These are phyloP conservation scores for Agonopterix subpropinquella DNA, from an alignment of 2,888 invertebrate species.

Conservation along the genomic window DNA sequence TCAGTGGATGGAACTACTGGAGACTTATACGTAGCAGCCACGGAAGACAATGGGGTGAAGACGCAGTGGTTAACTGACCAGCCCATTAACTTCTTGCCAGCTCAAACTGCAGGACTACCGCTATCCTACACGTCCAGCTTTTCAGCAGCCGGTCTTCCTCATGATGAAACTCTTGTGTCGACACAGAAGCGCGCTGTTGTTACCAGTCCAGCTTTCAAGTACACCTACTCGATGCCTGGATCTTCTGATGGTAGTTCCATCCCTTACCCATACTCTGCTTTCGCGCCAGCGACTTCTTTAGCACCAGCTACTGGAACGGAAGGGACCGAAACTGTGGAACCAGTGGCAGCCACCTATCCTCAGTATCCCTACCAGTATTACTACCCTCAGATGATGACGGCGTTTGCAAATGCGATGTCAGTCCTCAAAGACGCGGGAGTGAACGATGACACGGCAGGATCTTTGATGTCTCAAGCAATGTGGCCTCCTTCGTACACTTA, in stretches of 20 bases:
- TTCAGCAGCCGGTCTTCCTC: constrained; percentile 18
- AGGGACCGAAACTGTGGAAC: constrained; percentile 23
- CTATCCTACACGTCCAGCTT: constrained; percentile 24
- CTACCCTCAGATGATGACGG: constrained; percentile 58
- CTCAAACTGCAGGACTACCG: constrained; percentile 22
- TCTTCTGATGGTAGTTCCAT: constrained; percentile 19
- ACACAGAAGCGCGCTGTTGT: constrained; percentile 46
- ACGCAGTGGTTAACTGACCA: constrained; percentile 59
- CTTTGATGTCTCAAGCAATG: constrained; percentile 30
- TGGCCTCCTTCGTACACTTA: constrained; percentile 51
- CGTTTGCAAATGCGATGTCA: constrained; percentile 47
- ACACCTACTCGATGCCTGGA: constrained; percentile 39
- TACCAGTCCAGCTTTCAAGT: constrained; percentile 38
- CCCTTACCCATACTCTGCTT: constrained; percentile 38
- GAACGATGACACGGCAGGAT: constrained; percentile 32
- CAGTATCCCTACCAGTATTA: constrained; percentile 50
- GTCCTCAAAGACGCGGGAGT: constrained; percentile 41
- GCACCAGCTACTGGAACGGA: constrained; percentile 23
- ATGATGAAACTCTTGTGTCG: constrained; percentile 29
- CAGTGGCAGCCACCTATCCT: constrained; percentile 21
- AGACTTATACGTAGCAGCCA: constrained; percentile 63
- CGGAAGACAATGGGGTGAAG: constrained; percentile 55
- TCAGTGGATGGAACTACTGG: constrained; percentile 60
- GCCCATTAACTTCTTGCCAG: constrained; percentile 48
- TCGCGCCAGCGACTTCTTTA: constrained; percentile 17